These are phyloP conservation scores for Colletes latitarsis DNA, from an alignment of 1,140 invertebrate species.

Conservation along the genomic window DNA sequence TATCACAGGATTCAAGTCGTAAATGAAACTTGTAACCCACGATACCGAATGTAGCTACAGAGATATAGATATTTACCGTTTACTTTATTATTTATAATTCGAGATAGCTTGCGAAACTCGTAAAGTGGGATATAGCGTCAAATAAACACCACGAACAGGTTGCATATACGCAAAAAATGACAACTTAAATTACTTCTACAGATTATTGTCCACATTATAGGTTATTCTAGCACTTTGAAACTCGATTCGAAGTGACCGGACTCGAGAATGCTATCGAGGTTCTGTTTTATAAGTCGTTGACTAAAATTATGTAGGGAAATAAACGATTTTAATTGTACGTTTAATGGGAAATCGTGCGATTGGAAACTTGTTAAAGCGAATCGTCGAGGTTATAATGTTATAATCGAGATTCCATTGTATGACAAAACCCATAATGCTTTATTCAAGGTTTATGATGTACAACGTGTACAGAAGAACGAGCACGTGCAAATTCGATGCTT, in stretches of 20 bases:
- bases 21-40: background rate
- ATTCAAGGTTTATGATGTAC: conserved; percentile 32
- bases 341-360: background rate
- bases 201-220: background rate
- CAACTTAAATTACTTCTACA: background rate
- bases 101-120: background rate
- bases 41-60: background rate
- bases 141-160: background rate
- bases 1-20: background rate
- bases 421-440: conserved; percentile 26
- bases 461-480: conserved; percentile 27
- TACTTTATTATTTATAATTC: background rate
- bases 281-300: too few relatives aligned
- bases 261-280: too few relatives aligned
- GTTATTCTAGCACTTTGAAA: background rate
- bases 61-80: background rate
- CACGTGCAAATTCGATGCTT: conserved; percentile 51
- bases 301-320: too few relatives aligned
- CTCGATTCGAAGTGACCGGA: too few relatives aligned
- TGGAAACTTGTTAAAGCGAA: background rate
- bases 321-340: too few relatives aligned
- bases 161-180: background rate
- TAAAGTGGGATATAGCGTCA: background rate
- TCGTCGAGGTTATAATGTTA: background rate
- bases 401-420: conserved; percentile 29